Conservation (phyloP, 53 echinoderm and acorn worm species). For the Holothuria leucospilota region DNA sequence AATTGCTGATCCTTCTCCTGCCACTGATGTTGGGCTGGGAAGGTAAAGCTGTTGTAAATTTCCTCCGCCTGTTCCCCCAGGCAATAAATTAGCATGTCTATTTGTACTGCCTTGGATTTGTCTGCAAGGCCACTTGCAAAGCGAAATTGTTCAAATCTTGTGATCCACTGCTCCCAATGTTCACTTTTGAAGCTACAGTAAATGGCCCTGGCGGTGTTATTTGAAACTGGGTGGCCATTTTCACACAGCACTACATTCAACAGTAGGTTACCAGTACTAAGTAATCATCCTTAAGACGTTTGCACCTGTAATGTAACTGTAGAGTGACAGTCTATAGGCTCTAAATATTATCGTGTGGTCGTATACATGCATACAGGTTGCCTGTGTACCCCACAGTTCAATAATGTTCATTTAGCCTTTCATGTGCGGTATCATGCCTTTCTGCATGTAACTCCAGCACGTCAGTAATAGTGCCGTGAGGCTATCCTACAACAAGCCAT, state of each 20-base stretch:
- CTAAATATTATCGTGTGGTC: too few species aligned
- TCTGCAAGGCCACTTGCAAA: constrained; percentile 52
- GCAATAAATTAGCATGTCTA: constrained; percentile 49
- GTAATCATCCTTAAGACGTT: too few species aligned
- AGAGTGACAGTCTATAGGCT: too few species aligned
- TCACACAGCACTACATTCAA: not conserved
- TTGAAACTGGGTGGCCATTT: constrained; percentile 29
- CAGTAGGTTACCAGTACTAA: too few species aligned
- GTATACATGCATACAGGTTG: too few species aligned
- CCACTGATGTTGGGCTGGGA: not conserved
- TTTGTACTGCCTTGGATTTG: constrained; percentile 51
- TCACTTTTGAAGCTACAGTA: constrained; percentile 25
- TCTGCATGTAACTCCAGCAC: too few species aligned
- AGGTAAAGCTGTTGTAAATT: constrained; percentile 18
- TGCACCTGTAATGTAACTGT: too few species aligned
- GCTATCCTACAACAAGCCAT: too few species aligned
- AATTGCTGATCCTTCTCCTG: not conserved
- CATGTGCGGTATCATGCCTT: too few species aligned
- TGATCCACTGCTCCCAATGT: constrained; percentile 66
- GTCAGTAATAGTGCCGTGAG: too few species aligned
- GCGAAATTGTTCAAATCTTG: constrained; percentile 63
- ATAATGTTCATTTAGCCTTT: too few species aligned
- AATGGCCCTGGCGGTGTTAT: constrained; percentile 29
- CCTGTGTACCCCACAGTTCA: too few species aligned
- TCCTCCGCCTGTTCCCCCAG: constrained; percentile 21